A percentile compares a stretch with the other conserved stretches of the same genome.
Evolutionary conservation across 2,113 vertebrate species (phyloP).

Genomic region (Spermophilus dauricus): DNA sequence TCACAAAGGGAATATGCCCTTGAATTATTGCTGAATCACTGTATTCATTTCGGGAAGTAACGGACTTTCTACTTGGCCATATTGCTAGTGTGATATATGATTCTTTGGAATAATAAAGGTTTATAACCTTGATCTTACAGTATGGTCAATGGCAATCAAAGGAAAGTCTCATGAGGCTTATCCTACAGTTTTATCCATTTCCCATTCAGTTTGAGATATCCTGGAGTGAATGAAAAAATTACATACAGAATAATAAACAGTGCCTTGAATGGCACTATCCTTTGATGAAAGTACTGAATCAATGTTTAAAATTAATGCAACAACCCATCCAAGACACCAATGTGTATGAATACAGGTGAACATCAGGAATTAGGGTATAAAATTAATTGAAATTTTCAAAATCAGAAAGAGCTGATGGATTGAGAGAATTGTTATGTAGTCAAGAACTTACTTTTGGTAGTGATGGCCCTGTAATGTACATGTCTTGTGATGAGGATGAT

Average conservation of each 20-base stretch:
- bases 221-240: background rate
- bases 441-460: background rate
- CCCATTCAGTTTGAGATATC: background rate
- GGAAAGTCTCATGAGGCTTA: background rate
- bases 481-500: background rate
- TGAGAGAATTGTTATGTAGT: background rate
- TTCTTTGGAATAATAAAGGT: background rate
- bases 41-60: background rate
- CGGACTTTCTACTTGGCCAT: background rate
- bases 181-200: background rate
- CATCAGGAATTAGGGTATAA: background rate
- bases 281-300: background rate
- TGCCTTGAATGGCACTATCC: background rate
- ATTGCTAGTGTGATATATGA: background rate
- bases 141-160: background rate
- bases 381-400: slow-evolving; percentile 20
- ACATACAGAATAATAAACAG: background rate
- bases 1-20: background rate
- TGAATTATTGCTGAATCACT: background rate
- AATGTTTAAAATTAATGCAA: background rate
- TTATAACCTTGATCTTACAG: background rate
- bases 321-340: background rate
- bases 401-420: background rate
- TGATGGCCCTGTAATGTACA: background rate
- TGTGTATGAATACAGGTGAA: background rate